Conservation (phyloP, 2,797 vertebrate genomes). For the Girardinus metallicus region DNA sequence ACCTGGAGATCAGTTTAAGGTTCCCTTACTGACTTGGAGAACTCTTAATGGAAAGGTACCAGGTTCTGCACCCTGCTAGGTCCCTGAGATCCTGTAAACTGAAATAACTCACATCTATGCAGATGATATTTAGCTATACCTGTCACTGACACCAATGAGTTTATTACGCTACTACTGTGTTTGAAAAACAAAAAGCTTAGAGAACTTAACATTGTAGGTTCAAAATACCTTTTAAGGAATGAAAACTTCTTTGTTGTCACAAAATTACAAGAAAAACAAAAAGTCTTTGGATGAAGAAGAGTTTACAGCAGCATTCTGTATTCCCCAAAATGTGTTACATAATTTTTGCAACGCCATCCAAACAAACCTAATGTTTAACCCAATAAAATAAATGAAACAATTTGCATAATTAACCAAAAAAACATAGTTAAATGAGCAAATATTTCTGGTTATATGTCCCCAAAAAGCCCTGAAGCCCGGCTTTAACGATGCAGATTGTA, state of each 20-base stretch:
- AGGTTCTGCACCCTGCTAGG: too few species aligned
- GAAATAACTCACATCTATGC: too few species aligned
- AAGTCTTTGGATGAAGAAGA: background rate
- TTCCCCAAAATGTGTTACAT: background rate
- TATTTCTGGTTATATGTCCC: background rate
- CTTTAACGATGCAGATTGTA: background rate
- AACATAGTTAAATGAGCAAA: background rate
- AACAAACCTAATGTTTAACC: background rate
- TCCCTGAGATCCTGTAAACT: too few species aligned
- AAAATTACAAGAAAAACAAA: background rate
- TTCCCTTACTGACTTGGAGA: too few species aligned
- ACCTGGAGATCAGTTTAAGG: too few species aligned
- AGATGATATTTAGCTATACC: too few species aligned
- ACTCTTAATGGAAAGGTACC: too few species aligned
- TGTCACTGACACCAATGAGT: too few species aligned
- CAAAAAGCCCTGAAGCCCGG: background rate
- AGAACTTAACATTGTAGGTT: background rate
- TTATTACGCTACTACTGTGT: too few species aligned
- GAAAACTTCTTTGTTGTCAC: too few species aligned
- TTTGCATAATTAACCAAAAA: background rate
- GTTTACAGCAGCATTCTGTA: background rate
- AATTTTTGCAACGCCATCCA: background rate
- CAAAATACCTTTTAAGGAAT: background rate
- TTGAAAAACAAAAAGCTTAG: background rate
- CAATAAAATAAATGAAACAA: background rate